phyloP scores from a whole-genome alignment of 2,797 vertebrate genomes.

The Columba guinea region DNA sequence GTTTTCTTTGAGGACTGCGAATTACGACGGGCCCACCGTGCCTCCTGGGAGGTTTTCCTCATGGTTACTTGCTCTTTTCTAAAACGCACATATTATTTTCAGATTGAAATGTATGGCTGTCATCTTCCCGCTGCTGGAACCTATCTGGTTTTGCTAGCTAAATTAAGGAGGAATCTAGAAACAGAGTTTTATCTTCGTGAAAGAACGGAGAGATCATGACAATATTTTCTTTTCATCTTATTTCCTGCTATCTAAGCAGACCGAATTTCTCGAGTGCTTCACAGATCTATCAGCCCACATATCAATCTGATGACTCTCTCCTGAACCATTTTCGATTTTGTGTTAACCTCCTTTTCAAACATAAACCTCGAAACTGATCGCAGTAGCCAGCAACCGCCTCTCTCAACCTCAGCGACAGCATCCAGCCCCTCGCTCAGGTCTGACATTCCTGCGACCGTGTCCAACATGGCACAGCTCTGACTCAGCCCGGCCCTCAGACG shows the following conservation, averaged over 20 bases:
- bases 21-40: fast-evolving
- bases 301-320: neutral
- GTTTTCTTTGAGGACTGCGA: neutral
- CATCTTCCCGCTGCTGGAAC: neutral
- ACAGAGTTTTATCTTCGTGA: neutral
- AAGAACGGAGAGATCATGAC: neutral
- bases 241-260: neutral
- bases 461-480: neutral
- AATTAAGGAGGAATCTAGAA: neutral
- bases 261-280: neutral
- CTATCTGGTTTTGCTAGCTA: neutral
- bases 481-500: neutral
- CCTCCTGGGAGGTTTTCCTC: neutral
- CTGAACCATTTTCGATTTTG: neutral
- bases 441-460: neutral
- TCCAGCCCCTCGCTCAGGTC: neutral
- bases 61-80: neutral
- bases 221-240: neutral
- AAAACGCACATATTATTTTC: neutral
- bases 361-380: neutral
- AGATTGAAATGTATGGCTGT: neutral
- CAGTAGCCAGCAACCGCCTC: neutral
- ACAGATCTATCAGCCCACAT: neutral
- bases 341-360: neutral
- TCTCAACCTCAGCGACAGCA: neutral